A percentile compares a stretch with the other conserved stretches of the same genome.
Evolutionary conservation across 2,113 vertebrate genomes (phyloP).

Genomic region (Peromyscus polionotus): DNA sequence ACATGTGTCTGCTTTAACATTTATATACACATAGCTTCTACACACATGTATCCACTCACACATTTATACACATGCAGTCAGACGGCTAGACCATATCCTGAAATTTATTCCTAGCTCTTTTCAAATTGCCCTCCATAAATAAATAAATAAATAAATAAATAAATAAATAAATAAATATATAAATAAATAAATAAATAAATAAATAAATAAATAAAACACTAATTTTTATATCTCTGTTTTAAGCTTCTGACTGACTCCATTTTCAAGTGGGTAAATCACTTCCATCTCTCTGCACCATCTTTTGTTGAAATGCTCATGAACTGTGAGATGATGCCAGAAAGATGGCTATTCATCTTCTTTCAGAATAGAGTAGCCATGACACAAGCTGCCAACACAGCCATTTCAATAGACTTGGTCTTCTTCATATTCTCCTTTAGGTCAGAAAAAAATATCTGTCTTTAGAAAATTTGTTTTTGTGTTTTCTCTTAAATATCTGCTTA

Average conservation of each 20-base stretch:
- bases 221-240: not conserved
- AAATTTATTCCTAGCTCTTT: not conserved
- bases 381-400: not conserved
- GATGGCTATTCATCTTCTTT: not conserved
- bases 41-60: not conserved
- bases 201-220: not conserved
- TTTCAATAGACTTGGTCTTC: not conserved
- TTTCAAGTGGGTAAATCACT: not conserved
- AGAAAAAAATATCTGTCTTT: not conserved
- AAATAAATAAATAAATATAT: not conserved
- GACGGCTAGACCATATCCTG: not conserved
- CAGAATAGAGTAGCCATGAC: no score
- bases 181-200: not conserved
- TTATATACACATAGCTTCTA: not conserved
- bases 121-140: not conserved
- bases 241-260: not conserved
- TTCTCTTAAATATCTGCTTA: not conserved
- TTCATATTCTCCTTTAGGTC: not conserved
- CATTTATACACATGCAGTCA: not conserved
- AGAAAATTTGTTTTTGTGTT: not conserved
- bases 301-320: not conserved
- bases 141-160: no score
- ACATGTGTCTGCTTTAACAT: not conserved
- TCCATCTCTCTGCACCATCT: not conserved
- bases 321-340: not conserved